A percentile compares a stretch with the other conserved stretches of the same genome.
Evolutionary conservation across 2,888 invertebrate species (phyloP).

Genomic region (Lasioglossum morio): DNA sequence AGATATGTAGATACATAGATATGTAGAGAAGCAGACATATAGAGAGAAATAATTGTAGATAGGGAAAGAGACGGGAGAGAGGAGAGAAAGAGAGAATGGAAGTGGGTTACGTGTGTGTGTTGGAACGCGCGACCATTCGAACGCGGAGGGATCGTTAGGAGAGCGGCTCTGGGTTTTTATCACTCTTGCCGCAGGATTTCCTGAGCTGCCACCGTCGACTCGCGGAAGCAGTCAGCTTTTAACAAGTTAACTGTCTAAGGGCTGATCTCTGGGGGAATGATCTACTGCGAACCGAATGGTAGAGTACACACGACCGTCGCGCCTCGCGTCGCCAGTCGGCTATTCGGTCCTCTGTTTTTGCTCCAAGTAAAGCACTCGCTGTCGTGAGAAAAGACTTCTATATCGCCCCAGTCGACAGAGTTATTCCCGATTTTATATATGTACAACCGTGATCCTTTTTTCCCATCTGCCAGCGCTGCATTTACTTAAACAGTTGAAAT

Average conservation of each 20-base stretch:
- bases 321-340: neutral
- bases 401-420: neutral
- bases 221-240: slow-evolving; percentile 2
- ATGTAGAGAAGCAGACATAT: no score
- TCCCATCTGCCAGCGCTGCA: neutral
- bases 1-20: no score
- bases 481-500: neutral
- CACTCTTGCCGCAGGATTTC: neutral
- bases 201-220: neutral
- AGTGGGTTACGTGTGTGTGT: slow-evolving; percentile 16
- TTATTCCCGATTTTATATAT: neutral
- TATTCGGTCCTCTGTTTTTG: neutral
- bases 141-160: neutral
- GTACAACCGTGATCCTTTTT: neutral
- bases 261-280: slow-evolving; percentile 9
- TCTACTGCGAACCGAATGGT: neutral
- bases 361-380: neutral
- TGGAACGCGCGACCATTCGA: neutral
- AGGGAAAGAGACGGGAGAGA: no score
- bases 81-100: neutral
- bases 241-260: slow-evolving; percentile 13
- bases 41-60: no score
- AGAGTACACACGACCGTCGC: slow-evolving; percentile 1
- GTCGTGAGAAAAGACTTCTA: neutral
- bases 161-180: neutral